Percentiles rank a stretch among this genome's conserved stretches.
Conservation (phyloP, 2,113 vertebrate genomes). For the Eolophus roseicapilla region DNA sequence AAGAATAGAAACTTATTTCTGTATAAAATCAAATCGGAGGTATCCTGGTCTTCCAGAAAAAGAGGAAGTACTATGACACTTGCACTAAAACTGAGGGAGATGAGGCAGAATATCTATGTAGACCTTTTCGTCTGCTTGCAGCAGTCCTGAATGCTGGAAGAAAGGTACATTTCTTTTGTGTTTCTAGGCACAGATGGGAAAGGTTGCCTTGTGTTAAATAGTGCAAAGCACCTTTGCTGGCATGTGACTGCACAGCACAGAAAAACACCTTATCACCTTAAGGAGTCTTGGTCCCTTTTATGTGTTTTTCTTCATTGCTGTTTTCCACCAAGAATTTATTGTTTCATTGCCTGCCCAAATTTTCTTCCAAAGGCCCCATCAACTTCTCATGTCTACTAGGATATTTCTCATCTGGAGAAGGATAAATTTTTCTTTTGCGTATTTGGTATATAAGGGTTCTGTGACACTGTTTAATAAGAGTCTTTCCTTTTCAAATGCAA, state of each 20-base stretch:
- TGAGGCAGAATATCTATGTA: background rate
- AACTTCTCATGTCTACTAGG: background rate
- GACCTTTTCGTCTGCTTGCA: background rate
- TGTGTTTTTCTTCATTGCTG: background rate
- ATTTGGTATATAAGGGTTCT: background rate
- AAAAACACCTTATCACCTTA: background rate
- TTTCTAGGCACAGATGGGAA: background rate
- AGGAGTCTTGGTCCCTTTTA: background rate
- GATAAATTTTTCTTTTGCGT: background rate
- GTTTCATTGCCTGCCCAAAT: background rate
- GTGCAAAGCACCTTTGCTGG: background rate
- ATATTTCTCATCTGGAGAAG: background rate
- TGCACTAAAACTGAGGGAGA: background rate
- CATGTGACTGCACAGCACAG: background rate
- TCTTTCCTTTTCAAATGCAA: background rate
- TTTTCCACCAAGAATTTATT: background rate
- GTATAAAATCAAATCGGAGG: background rate
- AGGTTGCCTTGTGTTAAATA: background rate
- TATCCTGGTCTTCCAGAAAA: background rate
- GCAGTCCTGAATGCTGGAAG: background rate
- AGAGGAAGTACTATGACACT: background rate
- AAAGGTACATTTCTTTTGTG: background rate
- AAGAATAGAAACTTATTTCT: background rate
- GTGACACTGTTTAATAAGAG: background rate
- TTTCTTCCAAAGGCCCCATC: background rate